A percentile compares a stretch with the other conserved stretches of the same genome.
Evolutionary conservation across 2,888 invertebrate species (phyloP).

Genomic region (Archaeoteleia sp.): DNA sequence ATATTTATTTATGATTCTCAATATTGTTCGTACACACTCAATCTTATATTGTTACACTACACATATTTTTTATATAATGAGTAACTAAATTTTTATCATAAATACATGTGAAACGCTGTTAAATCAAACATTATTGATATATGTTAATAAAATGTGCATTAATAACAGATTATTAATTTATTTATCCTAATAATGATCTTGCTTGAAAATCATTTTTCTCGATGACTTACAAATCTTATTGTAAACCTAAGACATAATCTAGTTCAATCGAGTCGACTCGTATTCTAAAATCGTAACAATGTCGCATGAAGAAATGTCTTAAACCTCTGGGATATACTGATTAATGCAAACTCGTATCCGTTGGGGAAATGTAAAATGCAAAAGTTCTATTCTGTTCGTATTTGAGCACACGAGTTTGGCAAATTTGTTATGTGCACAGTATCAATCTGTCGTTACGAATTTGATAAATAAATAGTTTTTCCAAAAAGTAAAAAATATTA

Average conservation of each 20-base stretch:
- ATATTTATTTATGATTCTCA: too few relatives aligned
- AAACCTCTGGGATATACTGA: slow-evolving; percentile 16
- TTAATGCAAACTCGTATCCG: slow-evolving; percentile 17
- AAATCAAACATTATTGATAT: too few relatives aligned
- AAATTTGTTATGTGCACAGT: not conserved
- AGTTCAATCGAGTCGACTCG: not conserved
- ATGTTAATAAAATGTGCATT: not conserved
- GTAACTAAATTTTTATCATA: too few relatives aligned
- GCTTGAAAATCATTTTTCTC: slow-evolving; percentile 11
- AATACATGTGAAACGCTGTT: too few relatives aligned
- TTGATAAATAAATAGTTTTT: too few relatives aligned
- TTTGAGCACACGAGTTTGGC: slow-evolving; percentile 3
- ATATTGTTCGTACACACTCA: too few relatives aligned
- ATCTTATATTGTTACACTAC: too few relatives aligned
- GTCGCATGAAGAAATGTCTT: slow-evolving; percentile 7
- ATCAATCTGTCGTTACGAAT: too few relatives aligned
- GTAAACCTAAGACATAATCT: not conserved
- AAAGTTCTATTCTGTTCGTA: slow-evolving; percentile 1
- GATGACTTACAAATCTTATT: not conserved
- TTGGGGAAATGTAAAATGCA: slow-evolving; percentile 7
- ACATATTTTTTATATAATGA: too few relatives aligned
- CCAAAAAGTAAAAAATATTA: too few relatives aligned
- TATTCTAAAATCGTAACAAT: not conserved
- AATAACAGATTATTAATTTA: not conserved
- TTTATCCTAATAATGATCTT: not conserved